Conservation (phyloP, 1,140 invertebrate genomes). For the Tetragonula clypearis region DNA sequence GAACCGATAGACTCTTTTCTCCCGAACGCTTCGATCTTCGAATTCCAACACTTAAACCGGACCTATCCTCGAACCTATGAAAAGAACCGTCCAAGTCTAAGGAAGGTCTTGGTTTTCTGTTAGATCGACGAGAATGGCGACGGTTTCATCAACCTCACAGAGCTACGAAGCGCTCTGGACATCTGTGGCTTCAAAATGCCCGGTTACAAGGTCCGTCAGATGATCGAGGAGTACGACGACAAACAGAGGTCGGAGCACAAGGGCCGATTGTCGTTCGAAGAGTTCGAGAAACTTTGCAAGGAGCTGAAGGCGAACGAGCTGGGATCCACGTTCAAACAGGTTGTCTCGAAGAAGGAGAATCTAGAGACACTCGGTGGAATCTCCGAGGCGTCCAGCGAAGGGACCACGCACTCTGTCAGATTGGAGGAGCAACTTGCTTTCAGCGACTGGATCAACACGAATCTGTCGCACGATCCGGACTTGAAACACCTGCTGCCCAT, state of each 20-base stretch:
- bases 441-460: conserved; percentile 99
- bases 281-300: conserved; percentile 95
- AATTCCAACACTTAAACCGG: background rate
- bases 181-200: conserved; percentile 96
- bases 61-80: background rate
- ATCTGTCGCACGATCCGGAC: conserved; percentile 94
- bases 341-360: conserved; percentile 96
- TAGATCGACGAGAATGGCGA: conserved; percentile 96
- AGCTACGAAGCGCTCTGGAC: conserved; percentile 95
- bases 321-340: conserved; percentile 94
- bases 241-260: conserved; percentile 87
- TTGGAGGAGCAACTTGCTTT: conserved; percentile 99
- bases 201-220: conserved; percentile 94
- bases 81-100: background rate
- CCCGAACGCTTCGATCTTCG: background rate
- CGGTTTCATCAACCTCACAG: conserved; percentile 94
- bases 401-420: conserved; percentile 95
- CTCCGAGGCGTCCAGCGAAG: conserved; percentile 96
- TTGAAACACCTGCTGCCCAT: conserved; percentile 95
- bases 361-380: conserved; percentile 96
- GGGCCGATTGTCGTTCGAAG: conserved; percentile 90
- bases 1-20: background rate
- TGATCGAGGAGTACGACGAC: conserved; percentile 93
- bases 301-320: conserved; percentile 95
- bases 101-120: conserved; percentile 57